Percentiles rank a stretch among this genome's conserved stretches.
These are phyloP conservation scores for Cryptus armator DNA, from an alignment of 2,888 invertebrate genomes.

Conservation along the genomic window DNA sequence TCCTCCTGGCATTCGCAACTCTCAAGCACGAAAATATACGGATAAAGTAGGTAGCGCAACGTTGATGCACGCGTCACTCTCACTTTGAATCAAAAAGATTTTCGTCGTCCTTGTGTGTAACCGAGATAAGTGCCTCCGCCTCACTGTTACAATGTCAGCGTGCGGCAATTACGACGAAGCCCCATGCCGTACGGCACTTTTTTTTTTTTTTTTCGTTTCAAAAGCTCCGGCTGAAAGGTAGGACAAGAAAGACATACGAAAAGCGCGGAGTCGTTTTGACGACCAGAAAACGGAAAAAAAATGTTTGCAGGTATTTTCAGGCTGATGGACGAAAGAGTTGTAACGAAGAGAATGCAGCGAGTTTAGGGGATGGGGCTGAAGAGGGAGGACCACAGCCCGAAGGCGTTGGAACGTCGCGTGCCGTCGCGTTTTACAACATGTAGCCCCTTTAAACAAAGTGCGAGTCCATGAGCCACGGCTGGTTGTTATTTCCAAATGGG, in stretches of 20 bases:
- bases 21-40: neutral
- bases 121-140: slow-evolving; percentile 11
- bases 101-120: slow-evolving; percentile 3
- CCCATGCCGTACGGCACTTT: neutral
- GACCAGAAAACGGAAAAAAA: neutral
- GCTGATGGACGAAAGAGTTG: slow-evolving; percentile 23
- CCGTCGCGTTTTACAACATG: slow-evolving; percentile 48
- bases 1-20: neutral
- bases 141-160: slow-evolving; percentile 17
- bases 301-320: slow-evolving; percentile 12
- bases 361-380: neutral
- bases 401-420: slow-evolving; percentile 48
- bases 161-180: slow-evolving; percentile 26
- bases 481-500: slow-evolving; percentile 59
- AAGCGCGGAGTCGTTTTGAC: slow-evolving; percentile 17
- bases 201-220: neutral
- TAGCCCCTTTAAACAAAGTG: slow-evolving; percentile 36
- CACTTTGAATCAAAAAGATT: slow-evolving; percentile 29
- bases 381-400: slow-evolving; percentile 2
- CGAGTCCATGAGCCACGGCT: slow-evolving; percentile 31
- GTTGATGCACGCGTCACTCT: neutral
- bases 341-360: slow-evolving; percentile 2
- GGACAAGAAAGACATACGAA: neutral
- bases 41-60: neutral
- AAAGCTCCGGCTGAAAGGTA: neutral